These are phyloP conservation scores for Sprattus sprattus DNA, from an alignment of 2,113 vertebrate genomes.

Conservation along the genomic window DNA sequence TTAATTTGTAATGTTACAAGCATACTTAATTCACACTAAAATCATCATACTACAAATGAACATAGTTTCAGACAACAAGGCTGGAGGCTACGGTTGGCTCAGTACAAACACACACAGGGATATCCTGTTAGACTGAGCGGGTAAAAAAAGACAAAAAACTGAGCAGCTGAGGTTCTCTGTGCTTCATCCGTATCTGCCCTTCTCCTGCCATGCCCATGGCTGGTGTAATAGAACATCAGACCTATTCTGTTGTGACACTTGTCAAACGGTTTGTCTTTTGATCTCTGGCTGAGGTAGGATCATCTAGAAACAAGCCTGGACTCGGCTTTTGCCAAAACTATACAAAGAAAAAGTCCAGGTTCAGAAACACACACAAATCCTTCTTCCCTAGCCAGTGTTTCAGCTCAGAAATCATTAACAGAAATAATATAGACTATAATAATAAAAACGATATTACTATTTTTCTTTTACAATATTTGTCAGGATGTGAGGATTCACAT, in stretches of 20 bases:
- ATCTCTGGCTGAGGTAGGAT: background rate
- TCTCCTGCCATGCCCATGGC: background rate
- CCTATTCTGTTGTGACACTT: background rate
- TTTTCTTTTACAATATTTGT: background rate
- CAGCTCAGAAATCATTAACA: background rate
- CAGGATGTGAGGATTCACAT: background rate
- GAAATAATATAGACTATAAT: too few relatives aligned
- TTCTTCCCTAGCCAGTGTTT: background rate
- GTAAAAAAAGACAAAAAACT: background rate
- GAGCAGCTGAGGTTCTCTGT: background rate
- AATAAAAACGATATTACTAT: background rate
- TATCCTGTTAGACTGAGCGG: slow-evolving; percentile 40
- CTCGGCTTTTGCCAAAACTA: background rate
- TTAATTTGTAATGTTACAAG: background rate
- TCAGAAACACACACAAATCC: background rate
- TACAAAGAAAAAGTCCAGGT: background rate
- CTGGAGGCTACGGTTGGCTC: slow-evolving; percentile 28
- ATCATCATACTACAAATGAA: slow-evolving; percentile 27
- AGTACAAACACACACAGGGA: slow-evolving; percentile 36
- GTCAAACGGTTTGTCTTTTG: background rate
- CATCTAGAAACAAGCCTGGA: background rate
- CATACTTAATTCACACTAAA: background rate
- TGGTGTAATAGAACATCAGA: background rate
- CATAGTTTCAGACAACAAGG: slow-evolving; percentile 8
- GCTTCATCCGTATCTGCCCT: background rate